Percentiles rank a stretch among this genome's conserved stretches.
Conservation (phyloP, 2,113 vertebrate genomes). For the Hydropotes inermis region DNA sequence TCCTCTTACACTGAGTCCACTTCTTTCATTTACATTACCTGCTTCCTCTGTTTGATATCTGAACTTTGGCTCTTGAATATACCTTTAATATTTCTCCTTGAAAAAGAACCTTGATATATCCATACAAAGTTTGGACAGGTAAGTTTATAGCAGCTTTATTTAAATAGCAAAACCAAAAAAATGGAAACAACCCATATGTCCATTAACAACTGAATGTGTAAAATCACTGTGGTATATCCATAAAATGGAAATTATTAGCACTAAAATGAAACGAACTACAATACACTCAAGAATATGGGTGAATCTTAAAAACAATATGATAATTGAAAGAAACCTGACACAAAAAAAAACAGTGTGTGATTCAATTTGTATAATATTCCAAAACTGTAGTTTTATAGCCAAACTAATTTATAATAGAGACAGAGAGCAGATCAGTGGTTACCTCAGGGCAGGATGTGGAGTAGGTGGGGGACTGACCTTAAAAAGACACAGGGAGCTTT, state of each 20-base stretch:
- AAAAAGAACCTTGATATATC: background rate
- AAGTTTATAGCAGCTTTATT: background rate
- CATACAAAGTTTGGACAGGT: background rate
- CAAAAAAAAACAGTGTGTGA: background rate
- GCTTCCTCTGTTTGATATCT: background rate
- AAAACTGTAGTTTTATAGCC: background rate
- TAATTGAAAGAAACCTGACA: background rate
- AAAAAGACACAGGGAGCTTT: background rate
- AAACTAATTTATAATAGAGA: background rate
- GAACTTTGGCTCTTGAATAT: background rate
- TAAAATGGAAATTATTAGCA: background rate
- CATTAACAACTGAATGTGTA: background rate
- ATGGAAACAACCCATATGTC: background rate
- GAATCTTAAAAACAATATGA: background rate
- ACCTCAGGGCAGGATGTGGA: background rate
- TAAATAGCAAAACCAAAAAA: background rate
- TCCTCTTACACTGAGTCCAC: background rate
- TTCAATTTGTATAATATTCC: background rate
- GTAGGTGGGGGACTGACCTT: background rate
- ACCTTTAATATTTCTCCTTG: background rate
- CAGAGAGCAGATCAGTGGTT: background rate
- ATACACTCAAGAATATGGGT: background rate
- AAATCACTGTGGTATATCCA: background rate
- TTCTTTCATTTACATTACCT: background rate
- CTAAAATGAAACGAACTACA: background rate